phyloP scores from a whole-genome alignment of 2,797 vertebrate species.

The Gymnocypris eckloni region DNA sequence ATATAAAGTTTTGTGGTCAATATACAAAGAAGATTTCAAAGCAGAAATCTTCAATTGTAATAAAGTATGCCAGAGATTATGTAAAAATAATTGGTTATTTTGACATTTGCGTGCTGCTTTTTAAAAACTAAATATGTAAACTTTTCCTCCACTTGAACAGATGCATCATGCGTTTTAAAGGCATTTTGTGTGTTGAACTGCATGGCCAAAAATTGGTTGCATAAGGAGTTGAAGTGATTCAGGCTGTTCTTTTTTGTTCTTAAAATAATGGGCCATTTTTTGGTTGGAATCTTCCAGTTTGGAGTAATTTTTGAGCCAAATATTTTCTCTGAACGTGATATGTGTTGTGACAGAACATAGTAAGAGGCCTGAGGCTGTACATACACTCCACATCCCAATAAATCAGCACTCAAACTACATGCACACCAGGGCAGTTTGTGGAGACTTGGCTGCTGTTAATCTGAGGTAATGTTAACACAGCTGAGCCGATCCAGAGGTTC shows the following conservation, averaged over 20 bases:
- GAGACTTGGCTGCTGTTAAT: slow-evolving; percentile 36
- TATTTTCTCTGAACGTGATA: slow-evolving; percentile 28
- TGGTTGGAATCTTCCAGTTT: background rate
- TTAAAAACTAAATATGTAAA: background rate
- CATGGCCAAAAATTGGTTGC: slow-evolving; percentile 9
- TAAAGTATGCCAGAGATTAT: slow-evolving; percentile 8
- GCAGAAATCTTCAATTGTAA: background rate
- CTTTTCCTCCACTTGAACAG: background rate
- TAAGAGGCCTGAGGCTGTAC: slow-evolving; percentile 31
- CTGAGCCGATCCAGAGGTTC: slow-evolving; percentile 36
- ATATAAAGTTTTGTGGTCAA: background rate
- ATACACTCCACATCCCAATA: slow-evolving; percentile 34
- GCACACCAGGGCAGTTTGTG: background rate
- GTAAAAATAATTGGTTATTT: background rate
- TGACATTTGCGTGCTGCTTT: background rate
- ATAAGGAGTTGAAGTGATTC: slow-evolving; percentile 5
- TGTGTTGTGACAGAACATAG: slow-evolving; percentile 45
- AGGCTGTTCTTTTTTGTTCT: slow-evolving; percentile 19
- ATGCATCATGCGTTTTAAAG: slow-evolving; percentile 18
- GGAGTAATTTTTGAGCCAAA: slow-evolving; percentile 2
- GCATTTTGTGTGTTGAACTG: background rate
- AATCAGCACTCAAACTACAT: slow-evolving; percentile 32
- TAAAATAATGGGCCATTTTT: slow-evolving; percentile 21
- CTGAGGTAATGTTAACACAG: slow-evolving; percentile 30
- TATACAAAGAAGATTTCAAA: background rate